Conservation (phyloP, 2,113 vertebrate genomes). For the Chunga burmeisteri region DNA sequence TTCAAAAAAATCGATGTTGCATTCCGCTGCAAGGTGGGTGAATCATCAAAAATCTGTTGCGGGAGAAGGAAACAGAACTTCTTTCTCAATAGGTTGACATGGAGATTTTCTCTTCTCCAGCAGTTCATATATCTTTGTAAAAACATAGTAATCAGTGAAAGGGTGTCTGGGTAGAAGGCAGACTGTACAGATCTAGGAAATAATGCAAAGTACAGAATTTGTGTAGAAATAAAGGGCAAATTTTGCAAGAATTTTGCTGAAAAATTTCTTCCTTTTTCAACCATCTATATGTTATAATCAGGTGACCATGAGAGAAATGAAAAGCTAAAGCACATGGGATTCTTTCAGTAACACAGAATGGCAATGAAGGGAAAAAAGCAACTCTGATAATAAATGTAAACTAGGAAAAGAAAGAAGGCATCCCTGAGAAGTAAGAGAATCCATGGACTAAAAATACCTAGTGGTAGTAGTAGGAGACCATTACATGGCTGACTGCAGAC, state of each 20-base stretch:
- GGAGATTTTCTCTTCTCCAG: not conserved
- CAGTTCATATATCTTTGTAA: not conserved
- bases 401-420: conserved; percentile 10
- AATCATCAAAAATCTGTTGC: not conserved
- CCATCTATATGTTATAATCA: not conserved
- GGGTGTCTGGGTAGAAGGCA: not conserved
- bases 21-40: not conserved
- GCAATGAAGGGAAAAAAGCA: conserved; percentile 5
- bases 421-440: conserved; percentile 30
- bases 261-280: not conserved
- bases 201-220: not conserved
- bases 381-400: conserved; percentile 4
- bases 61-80: not conserved
- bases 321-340: not conserved
- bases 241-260: not conserved
- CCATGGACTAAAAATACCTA: conserved; percentile 50
- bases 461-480: conserved; percentile 68
- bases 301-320: not conserved
- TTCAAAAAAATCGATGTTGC: not conserved
- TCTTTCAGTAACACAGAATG: not conserved
- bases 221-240: not conserved
- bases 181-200: not conserved
- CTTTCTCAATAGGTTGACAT: not conserved
- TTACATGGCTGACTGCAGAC: conserved; percentile 77
- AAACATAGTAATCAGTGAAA: not conserved